Conservation (phyloP, 1,140 invertebrate genomes). For the Drosophila santomea region DNA sequence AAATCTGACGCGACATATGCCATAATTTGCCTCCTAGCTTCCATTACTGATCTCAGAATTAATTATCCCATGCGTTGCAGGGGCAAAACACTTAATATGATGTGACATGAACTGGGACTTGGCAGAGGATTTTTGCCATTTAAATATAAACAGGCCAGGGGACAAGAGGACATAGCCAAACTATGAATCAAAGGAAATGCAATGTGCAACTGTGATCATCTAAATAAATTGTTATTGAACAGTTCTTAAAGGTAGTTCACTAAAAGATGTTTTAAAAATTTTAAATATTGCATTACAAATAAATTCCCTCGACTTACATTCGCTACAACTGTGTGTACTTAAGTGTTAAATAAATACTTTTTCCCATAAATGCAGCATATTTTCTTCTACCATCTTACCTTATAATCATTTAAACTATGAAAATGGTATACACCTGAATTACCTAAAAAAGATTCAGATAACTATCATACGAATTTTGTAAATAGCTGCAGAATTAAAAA, state of each 20-base stretch:
- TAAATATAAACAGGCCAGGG: slow-evolving; percentile 58
- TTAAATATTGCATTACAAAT: too few species aligned
- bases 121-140: slow-evolving; percentile 50
- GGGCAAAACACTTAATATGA: slow-evolving; percentile 51
- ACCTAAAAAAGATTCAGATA: slow-evolving; percentile 29
- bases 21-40: slow-evolving; percentile 1
- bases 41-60: slow-evolving; percentile 11
- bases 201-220: slow-evolving; percentile 1
- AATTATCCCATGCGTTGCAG: slow-evolving; percentile 52
- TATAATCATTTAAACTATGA: too few species aligned
- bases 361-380: too few species aligned
- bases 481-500: slow-evolving; percentile 12
- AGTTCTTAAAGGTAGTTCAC: background rate
- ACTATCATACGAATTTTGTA: slow-evolving; percentile 35
- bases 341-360: background rate
- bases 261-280: too few species aligned
- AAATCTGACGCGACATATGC: slow-evolving; percentile 15
- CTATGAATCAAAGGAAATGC: slow-evolving; percentile 38
- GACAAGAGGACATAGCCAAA: slow-evolving; percentile 21
- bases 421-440: slow-evolving; percentile 70
- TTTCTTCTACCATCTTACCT: background rate
- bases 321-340: too few species aligned
- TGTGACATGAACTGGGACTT: slow-evolving; percentile 80
- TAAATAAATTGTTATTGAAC: background rate
- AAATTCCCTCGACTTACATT: too few species aligned